Evolutionary conservation across 2,888 invertebrate genomes (phyloP), one percentile per base, ranked within the genome.

Genomic region (Muschampia plurimacula): DNA sequence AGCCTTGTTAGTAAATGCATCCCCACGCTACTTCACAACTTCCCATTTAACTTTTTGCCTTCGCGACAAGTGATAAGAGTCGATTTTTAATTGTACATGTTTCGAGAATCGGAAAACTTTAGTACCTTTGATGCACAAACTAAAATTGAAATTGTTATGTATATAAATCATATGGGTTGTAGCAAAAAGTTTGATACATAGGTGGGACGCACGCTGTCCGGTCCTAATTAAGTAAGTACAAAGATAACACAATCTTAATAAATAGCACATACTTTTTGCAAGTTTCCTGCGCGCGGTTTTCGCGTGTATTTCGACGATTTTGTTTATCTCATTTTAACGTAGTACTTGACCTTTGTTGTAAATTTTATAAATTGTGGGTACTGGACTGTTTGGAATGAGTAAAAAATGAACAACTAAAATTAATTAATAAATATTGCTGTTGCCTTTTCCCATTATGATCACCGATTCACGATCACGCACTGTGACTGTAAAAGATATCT

Each of bases 111-210:
- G n/a, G 22, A 72, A 67, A 62, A 62, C 62, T 55, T 60, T 32
- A 72, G 63, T 55, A 44, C 28, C 41, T 67, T 41, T 67, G 60
- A 41, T 60, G 69, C 22, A 59, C 62, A 55, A 52, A 44, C 44
- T 62, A n/a, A 67, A 72, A 72, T 55, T 67, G 72, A 72, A 62
- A 67, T 72, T 72, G 72, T 67, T 22, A 22, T 55, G 67, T 67
- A 72, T 55, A 72, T 67, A 72, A 72, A 72, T 72, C 67, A 62
- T 28, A 8, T 41, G 15, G 15, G 15, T 36, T 55, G 28, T 15
- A 66, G 67, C 62, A 72, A 72, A 72, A 72, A 72, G 22, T 49
- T 36, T 71, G 71, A 66, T 65, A 60, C 39, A 71, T 15, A 12
- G 59, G 60, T 15, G 39, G 36, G 15, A 7, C 32, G 69, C 55